Conservation (phyloP, 2,888 invertebrate genomes). For the Limnephilus lunatus region DNA sequence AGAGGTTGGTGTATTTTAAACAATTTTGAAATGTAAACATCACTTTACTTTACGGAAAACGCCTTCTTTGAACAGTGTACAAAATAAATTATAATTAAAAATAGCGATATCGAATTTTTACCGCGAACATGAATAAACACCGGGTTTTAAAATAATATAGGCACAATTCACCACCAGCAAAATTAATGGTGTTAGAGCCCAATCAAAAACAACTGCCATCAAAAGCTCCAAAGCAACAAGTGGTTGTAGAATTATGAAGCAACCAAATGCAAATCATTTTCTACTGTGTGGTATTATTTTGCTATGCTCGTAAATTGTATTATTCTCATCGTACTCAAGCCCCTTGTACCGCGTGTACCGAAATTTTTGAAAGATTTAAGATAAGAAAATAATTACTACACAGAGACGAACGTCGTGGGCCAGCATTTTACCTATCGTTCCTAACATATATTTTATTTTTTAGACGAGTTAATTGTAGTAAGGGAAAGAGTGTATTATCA, state of each 20-base stretch:
- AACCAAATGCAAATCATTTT: background rate
- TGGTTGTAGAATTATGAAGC: background rate
- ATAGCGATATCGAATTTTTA: conserved; percentile 20
- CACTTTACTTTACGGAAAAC: background rate
- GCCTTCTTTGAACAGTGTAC: conserved; percentile 12
- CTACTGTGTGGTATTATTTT: background rate
- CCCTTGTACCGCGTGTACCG: conserved; percentile 51
- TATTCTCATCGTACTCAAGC: background rate
- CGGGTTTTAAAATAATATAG: background rate
- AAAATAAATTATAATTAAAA: conserved; percentile 26
- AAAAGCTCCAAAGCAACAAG: background rate
- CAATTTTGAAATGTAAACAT: conserved; percentile 17
- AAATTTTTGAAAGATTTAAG: conserved; percentile 48
- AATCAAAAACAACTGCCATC: background rate
- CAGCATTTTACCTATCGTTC: background rate
- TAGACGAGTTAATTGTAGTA: conserved; percentile 38
- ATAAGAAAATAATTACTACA: conserved; percentile 62
- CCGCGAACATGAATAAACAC: background rate
- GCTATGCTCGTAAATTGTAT: background rate
- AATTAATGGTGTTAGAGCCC: background rate
- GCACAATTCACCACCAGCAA: background rate
- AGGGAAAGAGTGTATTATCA: conserved; percentile 1
- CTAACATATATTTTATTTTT: background rate
- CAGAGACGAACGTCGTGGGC: conserved; percentile 41
- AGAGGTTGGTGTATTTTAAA: background rate